These are phyloP conservation scores for Okapia johnstoni DNA, from an alignment of 2,113 vertebrate genomes.

Conservation along the genomic window DNA sequence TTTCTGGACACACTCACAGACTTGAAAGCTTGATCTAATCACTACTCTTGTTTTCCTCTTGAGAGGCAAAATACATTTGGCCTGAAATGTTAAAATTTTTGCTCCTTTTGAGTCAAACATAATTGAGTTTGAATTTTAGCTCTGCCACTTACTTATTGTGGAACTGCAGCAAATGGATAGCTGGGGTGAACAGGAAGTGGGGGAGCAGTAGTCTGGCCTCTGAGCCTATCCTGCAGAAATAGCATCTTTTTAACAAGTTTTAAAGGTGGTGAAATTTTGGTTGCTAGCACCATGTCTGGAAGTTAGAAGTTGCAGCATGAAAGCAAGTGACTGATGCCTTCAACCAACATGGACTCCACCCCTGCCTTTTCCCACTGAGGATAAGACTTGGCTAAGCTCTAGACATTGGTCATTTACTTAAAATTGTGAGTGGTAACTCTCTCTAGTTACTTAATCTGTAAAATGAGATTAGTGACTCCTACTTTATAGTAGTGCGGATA, in stretches of 20 bases:
- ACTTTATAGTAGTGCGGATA: not conserved
- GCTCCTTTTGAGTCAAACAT: not conserved
- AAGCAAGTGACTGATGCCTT: not conserved
- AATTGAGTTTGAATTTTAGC: not conserved
- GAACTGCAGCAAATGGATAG: not conserved
- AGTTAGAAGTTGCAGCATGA: not conserved
- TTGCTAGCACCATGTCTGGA: not conserved
- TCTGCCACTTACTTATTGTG: not conserved
- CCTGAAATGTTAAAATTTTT: not conserved
- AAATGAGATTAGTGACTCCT: not conserved
- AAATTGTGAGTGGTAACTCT: not conserved
- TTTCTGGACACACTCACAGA: not conserved
- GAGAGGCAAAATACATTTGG: not conserved
- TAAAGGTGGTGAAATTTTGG: not conserved
- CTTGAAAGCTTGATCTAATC: conserved; percentile 8
- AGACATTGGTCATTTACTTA: not conserved
- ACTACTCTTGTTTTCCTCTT: not conserved
- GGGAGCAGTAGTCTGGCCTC: not conserved
- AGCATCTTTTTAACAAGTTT: not conserved
- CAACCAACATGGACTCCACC: rapidly evolving
- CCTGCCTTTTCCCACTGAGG: not conserved
- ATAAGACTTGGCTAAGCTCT: not conserved
- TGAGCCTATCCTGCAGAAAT: not conserved
- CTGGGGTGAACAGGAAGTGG: not conserved
- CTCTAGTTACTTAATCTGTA: not conserved